A percentile compares a stretch with the other conserved stretches of the same genome.
phyloP scores from a whole-genome alignment of 1,140 invertebrate species.

The Listronotus bonariensis region DNA sequence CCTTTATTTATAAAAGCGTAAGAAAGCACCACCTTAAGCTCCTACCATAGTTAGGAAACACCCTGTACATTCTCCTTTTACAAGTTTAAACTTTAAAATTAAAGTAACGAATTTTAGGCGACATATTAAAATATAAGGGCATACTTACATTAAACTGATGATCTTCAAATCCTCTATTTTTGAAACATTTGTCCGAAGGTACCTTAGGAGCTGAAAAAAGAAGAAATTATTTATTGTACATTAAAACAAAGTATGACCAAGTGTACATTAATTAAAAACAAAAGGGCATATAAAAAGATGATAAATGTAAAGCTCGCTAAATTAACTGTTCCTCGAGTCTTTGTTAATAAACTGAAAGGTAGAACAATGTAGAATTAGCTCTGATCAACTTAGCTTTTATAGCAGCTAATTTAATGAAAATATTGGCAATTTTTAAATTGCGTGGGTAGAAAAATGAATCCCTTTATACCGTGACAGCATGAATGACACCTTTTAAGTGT shows the following conservation, averaged over 20 bases:
- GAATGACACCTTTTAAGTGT: too few relatives aligned
- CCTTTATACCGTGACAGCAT: not conserved
- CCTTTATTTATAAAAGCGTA: too few relatives aligned
- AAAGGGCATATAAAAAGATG: not conserved
- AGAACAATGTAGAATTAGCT: not conserved
- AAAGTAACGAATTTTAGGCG: too few relatives aligned
- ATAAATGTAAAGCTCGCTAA: not conserved
- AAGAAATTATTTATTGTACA: constrained; percentile 12
- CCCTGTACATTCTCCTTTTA: too few relatives aligned
- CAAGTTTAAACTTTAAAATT: too few relatives aligned
- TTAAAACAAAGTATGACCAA: not conserved
- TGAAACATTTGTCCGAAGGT: constrained; percentile 21
- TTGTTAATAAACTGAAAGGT: not conserved
- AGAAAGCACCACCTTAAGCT: too few relatives aligned
- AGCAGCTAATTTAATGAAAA: constrained; percentile 7
- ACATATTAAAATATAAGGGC: too few relatives aligned
- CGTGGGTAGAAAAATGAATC: too few relatives aligned
- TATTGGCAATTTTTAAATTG: not conserved
- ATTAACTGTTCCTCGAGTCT: not conserved
- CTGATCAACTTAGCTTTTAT: constrained; percentile 4
- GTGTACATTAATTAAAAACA: not conserved
- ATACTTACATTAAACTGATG: constrained; percentile 36
- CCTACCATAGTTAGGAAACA: too few relatives aligned
- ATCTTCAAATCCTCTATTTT: constrained; percentile 27
- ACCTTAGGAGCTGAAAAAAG: constrained; percentile 27